Evolutionary conservation across 1,140 invertebrate genomes (phyloP), one percentile per base, ranked within the genome.

Genomic region (Contarinia nasturtii): DNA sequence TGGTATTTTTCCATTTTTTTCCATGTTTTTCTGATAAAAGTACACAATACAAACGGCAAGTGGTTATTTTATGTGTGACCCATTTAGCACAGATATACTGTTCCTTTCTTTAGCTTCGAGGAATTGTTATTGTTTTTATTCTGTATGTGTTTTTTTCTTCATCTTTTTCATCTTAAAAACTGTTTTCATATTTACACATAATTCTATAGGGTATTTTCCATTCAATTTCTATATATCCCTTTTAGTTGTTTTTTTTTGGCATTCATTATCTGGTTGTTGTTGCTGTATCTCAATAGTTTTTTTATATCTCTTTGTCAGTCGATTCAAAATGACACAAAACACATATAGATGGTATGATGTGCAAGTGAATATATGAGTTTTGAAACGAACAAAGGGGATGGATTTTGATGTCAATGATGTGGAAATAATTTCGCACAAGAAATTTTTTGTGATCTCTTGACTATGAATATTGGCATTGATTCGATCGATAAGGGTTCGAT

Each of bases 21-120:
- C n/a, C n/a, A n/a, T n/a, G n/a, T n/a, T 21, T 44, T 2, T 44
- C 19, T 44, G 18, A 21, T 21, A 21, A 44, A 21, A 20, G 19
- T 44, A 15, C 19, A 44, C 19, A 44, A 44, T 21, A 44, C 19
- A 44, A 19, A 44, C 14, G 19, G 19, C 14, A 15, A 48, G 33
- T 42, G 18, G 46, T 44, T 43, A 49, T 10, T 47, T 36, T 36
- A 19, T 48, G 27, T 50, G 19, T 44, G 49, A 34, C 60, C 59
- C 49, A 50, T 59, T 58, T 58, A 57, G 57, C 59, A 57, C 60
- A 59, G 59, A 60, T 55, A 54, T 57, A n/a, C n/a, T 50, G 49
- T 54, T 54, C 50, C 48, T 40, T 42, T 33, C 48, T 44, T 52
- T 50, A 20, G 40, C 47, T 46, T 49, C 50, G 33, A 22, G 46